phyloP scores from a whole-genome alignment of 1,140 invertebrate genomes.

The Apis cerana region DNA sequence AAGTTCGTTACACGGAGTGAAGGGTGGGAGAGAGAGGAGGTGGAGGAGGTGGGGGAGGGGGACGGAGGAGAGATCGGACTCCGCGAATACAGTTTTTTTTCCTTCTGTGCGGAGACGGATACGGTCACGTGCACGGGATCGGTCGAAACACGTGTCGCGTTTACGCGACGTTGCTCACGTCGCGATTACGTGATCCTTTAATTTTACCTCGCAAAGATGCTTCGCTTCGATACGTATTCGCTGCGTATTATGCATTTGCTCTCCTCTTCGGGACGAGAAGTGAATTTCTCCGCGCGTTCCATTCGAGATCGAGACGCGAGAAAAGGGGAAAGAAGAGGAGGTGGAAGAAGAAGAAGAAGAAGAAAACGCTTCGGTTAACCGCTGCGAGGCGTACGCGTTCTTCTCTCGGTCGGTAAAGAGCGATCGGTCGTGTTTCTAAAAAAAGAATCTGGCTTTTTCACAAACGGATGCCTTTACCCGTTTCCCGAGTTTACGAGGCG shows the following conservation, averaged over 20 bases:
- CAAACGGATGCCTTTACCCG: background rate
- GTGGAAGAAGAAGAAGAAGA: too few species aligned
- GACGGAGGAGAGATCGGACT: background rate
- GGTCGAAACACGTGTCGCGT: slow-evolving; percentile 9
- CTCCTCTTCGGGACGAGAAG: too few species aligned
- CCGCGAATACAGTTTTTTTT: background rate
- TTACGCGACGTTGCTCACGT: background rate
- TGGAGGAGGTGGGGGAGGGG: too few species aligned
- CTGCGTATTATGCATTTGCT: too few species aligned
- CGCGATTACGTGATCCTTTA: slow-evolving; percentile 33
- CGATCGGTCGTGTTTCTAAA: slow-evolving; percentile 32
- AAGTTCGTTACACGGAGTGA: background rate
- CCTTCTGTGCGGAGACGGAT: too few species aligned
- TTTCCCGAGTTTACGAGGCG: slow-evolving; percentile 20
- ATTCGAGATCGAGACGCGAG: too few species aligned
- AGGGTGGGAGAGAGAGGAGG: too few species aligned
- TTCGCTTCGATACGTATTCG: too few species aligned
- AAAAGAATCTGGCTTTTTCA: slow-evolving; percentile 38
- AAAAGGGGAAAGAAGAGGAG: too few species aligned
- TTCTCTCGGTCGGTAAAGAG: slow-evolving; percentile 14
- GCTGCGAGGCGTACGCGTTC: background rate
- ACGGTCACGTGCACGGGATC: slow-evolving; percentile 8
- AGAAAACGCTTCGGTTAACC: background rate
- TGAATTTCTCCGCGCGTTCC: too few species aligned
- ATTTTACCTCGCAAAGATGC: background rate